Evolutionary conservation across 2,797 vertebrate species (phyloP), one percentile per base, ranked within the genome.

Genomic region (Scarus forsteni): DNA sequence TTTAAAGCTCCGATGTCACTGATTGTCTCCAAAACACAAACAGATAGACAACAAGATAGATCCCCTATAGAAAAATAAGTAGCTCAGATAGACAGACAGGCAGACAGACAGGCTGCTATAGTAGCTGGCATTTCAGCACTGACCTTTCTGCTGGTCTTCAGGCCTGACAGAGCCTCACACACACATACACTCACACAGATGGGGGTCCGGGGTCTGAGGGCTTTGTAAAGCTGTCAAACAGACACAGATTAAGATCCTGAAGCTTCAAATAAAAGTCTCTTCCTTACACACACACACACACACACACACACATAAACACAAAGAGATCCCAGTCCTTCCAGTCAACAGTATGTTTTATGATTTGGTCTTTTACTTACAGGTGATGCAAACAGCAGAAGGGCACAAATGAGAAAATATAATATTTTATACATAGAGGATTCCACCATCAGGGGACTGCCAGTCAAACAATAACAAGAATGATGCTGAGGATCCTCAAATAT

Each of bases 91-190:
- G 55, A 27, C 59, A 58, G 34, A 63, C 27, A 39, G 52, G 43
- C 35, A 27, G 36, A 56, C 11, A 61, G 34, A 63, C 27, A 39
- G 52, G 43, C 35, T 53, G 54, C 35, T 18, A 7, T 39, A 15
- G 50, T 72, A 45, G 57, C 63, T 81, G 80, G 43, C 67, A 85
- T 83, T 83, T 87, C 71, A 80, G 18, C 69, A 74, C n/a, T 83
- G 80, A 85, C 82, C 82, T 81, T 85, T 83, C 65, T 46, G 3
- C 10, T 57, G 69, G 58, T 64, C 54, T 66, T 57, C 60, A 76
- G 36, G 55, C 59, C 57, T 64, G 56, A 62, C 18, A 45, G 56
- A 51, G 42, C 18, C 52, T 3, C 18, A 64, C 34, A 46, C 36
- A 54, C 40, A 70, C 16, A 70, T 10, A 67, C 12, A 61, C 48